Evolutionary conservation across 1,140 invertebrate species (phyloP).

Genomic region (Aphidius ervi): DNA sequence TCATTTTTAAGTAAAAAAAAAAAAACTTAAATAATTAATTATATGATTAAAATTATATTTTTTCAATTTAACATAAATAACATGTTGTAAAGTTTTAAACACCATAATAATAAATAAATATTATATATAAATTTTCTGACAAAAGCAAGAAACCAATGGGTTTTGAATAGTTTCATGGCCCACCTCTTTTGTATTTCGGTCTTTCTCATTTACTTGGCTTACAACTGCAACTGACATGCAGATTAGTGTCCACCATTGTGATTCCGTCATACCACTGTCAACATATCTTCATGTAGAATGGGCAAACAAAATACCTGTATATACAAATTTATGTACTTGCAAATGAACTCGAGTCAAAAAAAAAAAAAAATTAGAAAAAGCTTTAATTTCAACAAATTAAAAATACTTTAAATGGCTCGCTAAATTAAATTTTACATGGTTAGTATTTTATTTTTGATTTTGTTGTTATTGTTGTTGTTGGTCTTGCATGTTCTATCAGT

Average conservation of each 20-base stretch:
- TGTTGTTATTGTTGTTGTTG: slow-evolving; percentile 20
- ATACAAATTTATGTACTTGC: too few relatives aligned
- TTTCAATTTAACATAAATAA: too few relatives aligned
- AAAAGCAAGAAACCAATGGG: slow-evolving; percentile 17
- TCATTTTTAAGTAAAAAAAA: too few relatives aligned
- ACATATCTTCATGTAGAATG: slow-evolving; percentile 46
- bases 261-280: slow-evolving; percentile 50
- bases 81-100: not conserved
- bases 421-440: too few relatives aligned
- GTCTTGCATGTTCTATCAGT: slow-evolving; percentile 17
- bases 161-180: slow-evolving; percentile 48
- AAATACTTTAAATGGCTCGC: too few relatives aligned
- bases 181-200: too few relatives aligned
- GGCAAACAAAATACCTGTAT: slow-evolving; percentile 19
- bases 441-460: slow-evolving; percentile 8
- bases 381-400: too few relatives aligned
- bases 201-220: slow-evolving; percentile 15
- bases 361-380: too few relatives aligned
- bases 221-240: slow-evolving; percentile 45
- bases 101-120: not conserved
- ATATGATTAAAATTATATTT: too few relatives aligned
- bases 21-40: too few relatives aligned
- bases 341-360: too few relatives aligned
- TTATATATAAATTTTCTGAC: too few relatives aligned
- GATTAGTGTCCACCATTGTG: slow-evolving; percentile 56